These are phyloP conservation scores for Macrochelys suwanniensis DNA, from an alignment of 2,797 vertebrate species.

Conservation along the genomic window DNA sequence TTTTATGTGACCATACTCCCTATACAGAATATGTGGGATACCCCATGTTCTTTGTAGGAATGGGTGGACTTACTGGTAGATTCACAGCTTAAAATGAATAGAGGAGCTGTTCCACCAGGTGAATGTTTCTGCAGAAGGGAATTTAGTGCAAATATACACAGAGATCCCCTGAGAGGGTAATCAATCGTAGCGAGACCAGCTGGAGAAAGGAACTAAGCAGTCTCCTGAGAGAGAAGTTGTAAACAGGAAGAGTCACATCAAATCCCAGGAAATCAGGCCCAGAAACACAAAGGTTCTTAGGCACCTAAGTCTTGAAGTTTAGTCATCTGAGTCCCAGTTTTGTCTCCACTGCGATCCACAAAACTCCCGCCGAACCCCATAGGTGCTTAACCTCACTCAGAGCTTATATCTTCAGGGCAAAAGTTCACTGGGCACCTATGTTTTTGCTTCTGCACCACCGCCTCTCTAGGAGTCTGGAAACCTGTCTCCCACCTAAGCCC, in stretches of 20 bases:
- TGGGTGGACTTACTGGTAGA: constrained; percentile 21
- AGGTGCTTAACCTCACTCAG: too few species aligned
- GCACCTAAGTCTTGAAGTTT: too few species aligned
- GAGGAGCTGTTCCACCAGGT: neutral
- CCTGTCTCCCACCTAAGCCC: too few species aligned
- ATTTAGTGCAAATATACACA: neutral
- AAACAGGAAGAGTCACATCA: neutral
- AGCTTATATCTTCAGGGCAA: too few species aligned
- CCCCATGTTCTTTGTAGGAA: neutral
- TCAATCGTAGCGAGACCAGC: neutral
- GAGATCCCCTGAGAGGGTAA: neutral
- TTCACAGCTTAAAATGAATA: neutral
- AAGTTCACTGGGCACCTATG: too few species aligned
- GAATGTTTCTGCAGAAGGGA: rapidly evolving
- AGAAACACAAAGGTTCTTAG: too few species aligned
- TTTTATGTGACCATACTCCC: neutral
- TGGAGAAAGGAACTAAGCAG: neutral
- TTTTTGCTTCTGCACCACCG: too few species aligned
- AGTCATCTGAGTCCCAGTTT: too few species aligned
- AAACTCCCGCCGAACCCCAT: too few species aligned
- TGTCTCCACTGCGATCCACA: too few species aligned
- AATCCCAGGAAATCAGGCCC: neutral
- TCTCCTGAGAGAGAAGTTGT: neutral
- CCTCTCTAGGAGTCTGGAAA: too few species aligned
- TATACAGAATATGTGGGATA: rapidly evolving